These are phyloP conservation scores for Falco peregrinus DNA, from an alignment of 2,797 vertebrate genomes.

Conservation along the genomic window DNA sequence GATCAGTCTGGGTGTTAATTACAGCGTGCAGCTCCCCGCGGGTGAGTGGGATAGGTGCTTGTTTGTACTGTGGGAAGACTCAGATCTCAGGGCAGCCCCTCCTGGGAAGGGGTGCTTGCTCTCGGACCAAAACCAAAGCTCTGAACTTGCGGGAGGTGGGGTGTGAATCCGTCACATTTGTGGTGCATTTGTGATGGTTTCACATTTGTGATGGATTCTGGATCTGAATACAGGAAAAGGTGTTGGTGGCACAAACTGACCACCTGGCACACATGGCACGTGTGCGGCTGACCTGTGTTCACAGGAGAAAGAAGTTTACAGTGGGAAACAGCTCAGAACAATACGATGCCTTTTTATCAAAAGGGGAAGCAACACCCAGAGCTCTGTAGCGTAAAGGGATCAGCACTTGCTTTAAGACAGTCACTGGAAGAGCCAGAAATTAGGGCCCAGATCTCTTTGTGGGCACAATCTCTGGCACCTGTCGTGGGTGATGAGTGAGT, in stretches of 20 bases:
- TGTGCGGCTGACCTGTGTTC: background rate
- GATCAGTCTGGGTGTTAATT: constrained; percentile 48
- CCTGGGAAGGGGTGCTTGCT: background rate
- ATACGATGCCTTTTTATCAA: background rate
- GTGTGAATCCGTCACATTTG: background rate
- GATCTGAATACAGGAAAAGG: background rate
- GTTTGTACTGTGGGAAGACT: background rate
- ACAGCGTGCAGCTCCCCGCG: background rate
- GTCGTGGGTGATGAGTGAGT: background rate
- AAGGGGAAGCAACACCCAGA: background rate
- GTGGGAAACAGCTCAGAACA: background rate
- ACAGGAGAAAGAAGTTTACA: background rate
- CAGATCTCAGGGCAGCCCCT: background rate
- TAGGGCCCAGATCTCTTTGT: background rate
- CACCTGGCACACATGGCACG: background rate
- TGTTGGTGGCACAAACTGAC: background rate
- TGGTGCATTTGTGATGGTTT: background rate
- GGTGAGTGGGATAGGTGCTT: background rate
- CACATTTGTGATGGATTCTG: background rate
- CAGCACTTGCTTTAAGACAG: background rate
- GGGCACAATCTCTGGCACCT: background rate
- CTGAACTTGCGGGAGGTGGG: background rate
- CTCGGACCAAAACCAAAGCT: background rate
- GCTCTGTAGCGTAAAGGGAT: background rate
- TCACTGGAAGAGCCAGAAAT: background rate